Base-by-base conservation (phyloP, 2,888 invertebrate species). In the Stenodera caucasica region DNA sequence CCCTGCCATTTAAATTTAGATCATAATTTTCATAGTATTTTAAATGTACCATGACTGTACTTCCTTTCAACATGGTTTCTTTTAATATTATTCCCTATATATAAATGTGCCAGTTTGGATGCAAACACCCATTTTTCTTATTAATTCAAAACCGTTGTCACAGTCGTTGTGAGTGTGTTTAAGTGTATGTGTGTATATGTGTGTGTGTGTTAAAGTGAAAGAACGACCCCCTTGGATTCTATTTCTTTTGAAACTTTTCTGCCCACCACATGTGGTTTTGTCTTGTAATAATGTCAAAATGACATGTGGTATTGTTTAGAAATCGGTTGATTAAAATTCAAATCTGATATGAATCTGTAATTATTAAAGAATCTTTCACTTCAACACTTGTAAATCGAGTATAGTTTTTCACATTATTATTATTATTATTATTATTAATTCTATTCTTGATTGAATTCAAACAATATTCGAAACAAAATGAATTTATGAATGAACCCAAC, bases 11-110 rank as follows among this genome's bases (percentile, higher is more conserved):
- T 67, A 70, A 68, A 71, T 72, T 70, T 69, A 68, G 63, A 65
- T 67, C 62, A 66, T 69, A 72, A 72, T 73, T 74, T 72, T 67
- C 71, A 70, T 70, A 67, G 71, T 45, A 45, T 66, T 68, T 66
- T 72, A 75, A 76, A 76, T 74, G 70, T 69, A 67, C 71, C 74
- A 70, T 76, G 73, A 75, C 75, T 74, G 69, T 71, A 70, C 72
- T 74, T 76, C 75, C 75, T 76, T 69, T 63, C 45, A 45, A 45
- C 45, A 21, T 45, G 45, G 45, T 45, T 29, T 45, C 45, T 45
- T 45, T 45, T 45, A 45, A 45, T 21, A 45, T 21, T 11, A 45
- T 45, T 21, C 60, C 40, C 50, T 59, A 49, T 37, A 55, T 63
- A 61, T 58, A 49, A 62, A 63, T 60, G 67, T 69, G 75, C 69